Evolutionary conservation across 2,888 invertebrate genomes (phyloP), one percentile per base, ranked within the genome.

Genomic region (Drosophila parthenogenetica): DNA sequence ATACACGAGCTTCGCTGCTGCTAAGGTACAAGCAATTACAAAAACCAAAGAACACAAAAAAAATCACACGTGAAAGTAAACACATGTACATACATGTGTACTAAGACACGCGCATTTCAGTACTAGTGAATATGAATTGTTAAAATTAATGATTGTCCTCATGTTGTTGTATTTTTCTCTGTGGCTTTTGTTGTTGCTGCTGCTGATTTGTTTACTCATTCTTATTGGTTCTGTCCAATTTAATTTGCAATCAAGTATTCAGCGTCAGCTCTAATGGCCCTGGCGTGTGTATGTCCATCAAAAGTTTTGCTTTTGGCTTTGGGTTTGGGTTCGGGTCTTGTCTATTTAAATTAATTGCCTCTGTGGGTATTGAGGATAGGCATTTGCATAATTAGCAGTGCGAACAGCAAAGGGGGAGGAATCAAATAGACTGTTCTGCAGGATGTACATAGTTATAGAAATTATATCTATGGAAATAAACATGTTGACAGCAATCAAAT

Each of bases 231-330:
- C 67, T 68, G 67, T 58, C 81, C 57, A 73, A 84, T 74, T 87
- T 84, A 89, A 82, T 89, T 66, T 58, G 74, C 87, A 82, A 82
- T 82, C 85, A 82, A 87, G 69, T 68, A 82, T 83, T 81, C 89
- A 70, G 85, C 68, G 75, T 81, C 64, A 66, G 32, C 64, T 51
- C 65, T 62, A 83, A 83, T 81, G 68, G 67, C 54, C 40, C 25
- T 69, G 60, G 85, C 85, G 68, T 77, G 87, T 74, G 80, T 55
- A 49, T 61, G 55, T 66, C 70, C 43, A 76, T 66, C 69, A 74
- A 60, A 69, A 59, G 17, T 39, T 62, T 22, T 35, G 55, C 40
- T 45, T 16, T 32, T 29, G 29, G 29, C 16, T 46, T 16, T 29
- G 19, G 10, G 45, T 14, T 22, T 69, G 53, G 19, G 50, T 37